phyloP scores from a whole-genome alignment of 2,113 vertebrate genomes.

The Lampris incognitus region DNA sequence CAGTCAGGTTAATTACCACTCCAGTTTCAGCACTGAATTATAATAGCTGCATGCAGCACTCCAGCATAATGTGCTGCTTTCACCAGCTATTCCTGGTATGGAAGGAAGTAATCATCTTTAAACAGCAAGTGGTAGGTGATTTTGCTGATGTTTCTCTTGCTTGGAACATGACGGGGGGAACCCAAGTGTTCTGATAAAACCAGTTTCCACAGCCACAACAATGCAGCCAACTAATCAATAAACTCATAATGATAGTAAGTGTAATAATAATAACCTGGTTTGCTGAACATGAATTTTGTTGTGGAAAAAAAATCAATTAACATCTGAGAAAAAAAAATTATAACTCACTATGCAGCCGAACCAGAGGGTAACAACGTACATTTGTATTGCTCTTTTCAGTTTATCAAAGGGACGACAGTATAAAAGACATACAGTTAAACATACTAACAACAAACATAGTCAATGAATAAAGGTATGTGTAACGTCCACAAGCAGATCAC shows the following conservation, averaged over 20 bases:
- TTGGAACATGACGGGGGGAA: constrained; percentile 29
- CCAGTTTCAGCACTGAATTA: constrained; percentile 48
- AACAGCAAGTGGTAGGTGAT: constrained; percentile 55
- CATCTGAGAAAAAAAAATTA: not conserved
- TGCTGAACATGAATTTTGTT: constrained; percentile 10
- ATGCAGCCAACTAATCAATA: constrained; percentile 13
- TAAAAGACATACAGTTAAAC: too few relatives aligned
- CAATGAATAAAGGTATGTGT: too few relatives aligned
- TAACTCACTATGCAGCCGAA: too few relatives aligned
- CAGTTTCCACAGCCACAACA: constrained; percentile 15
- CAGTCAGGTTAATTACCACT: constrained; percentile 63
- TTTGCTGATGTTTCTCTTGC: constrained; percentile 58
- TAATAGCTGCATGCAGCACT: constrained; percentile 65
- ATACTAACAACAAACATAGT: too few relatives aligned
- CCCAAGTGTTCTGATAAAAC: constrained; percentile 52
- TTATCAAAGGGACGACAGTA: too few relatives aligned
- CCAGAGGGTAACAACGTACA: too few relatives aligned
- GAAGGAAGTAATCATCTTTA: constrained; percentile 59
- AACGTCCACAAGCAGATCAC: too few relatives aligned
- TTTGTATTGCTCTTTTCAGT: too few relatives aligned
- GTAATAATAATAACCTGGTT: constrained; percentile 29
- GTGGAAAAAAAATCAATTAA: constrained; percentile 11
- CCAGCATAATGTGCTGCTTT: constrained; percentile 57
- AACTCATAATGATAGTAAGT: too few relatives aligned
- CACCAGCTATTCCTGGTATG: constrained; percentile 36